Conservation (phyloP, 2,113 vertebrate species). For the Stegostoma tigrinum region DNA sequence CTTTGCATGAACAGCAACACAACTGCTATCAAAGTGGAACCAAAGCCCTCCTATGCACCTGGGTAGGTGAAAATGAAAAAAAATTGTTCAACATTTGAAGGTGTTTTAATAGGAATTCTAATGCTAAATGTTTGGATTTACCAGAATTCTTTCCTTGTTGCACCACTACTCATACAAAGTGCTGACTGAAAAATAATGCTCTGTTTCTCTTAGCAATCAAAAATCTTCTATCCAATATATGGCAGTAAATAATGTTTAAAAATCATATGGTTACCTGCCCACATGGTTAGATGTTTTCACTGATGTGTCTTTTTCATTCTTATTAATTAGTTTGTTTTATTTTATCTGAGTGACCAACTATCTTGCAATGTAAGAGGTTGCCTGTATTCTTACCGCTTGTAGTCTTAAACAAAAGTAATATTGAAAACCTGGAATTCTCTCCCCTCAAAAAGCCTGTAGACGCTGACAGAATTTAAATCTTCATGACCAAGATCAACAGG, state of each 20-base stretch:
- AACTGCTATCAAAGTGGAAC: constrained; percentile 83
- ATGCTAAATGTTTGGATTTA: background rate
- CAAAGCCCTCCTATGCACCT: constrained; percentile 83
- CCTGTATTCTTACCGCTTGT: too few relatives aligned
- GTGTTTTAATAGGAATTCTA: background rate
- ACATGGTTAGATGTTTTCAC: background rate
- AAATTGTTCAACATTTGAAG: background rate
- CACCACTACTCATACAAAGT: background rate
- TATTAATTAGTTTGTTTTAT: background rate
- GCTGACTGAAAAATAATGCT: background rate
- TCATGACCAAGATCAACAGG: background rate
- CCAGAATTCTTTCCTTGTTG: background rate
- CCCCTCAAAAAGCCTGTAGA: background rate
- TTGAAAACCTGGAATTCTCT: background rate
- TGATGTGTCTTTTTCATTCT: background rate
- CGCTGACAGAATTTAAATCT: background rate
- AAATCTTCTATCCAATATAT: background rate
- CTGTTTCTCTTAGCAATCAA: background rate
- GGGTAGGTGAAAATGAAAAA: constrained; percentile 66
- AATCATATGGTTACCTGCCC: background rate
- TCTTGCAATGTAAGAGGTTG: too few relatives aligned
- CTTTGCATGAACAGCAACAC: constrained; percentile 60
- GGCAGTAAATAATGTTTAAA: background rate
- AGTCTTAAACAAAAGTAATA: background rate
- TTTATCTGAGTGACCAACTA: too few relatives aligned